Percentiles rank a stretch among this genome's conserved stretches.
These are phyloP conservation scores for Sebastes taczanowskii DNA, from an alignment of 2,797 vertebrate genomes.

Conservation along the genomic window DNA sequence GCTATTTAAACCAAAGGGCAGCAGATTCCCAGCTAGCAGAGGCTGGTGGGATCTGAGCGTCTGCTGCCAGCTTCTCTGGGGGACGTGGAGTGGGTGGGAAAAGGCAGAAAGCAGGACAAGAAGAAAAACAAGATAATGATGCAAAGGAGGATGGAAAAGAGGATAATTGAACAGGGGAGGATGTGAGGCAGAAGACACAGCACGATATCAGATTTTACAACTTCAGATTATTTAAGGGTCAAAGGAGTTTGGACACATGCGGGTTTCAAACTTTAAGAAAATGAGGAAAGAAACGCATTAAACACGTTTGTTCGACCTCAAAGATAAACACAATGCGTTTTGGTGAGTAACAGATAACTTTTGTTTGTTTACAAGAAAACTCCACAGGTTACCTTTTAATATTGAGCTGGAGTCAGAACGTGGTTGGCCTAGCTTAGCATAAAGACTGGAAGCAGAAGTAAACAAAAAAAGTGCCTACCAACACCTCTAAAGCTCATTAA, in stretches of 20 bases:
- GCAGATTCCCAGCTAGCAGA: constrained; percentile 78
- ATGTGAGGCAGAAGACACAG: neutral
- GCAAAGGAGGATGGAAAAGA: constrained; percentile 20
- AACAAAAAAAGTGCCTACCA: neutral
- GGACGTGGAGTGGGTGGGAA: constrained; percentile 62
- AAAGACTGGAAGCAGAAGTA: neutral
- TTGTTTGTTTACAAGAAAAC: neutral
- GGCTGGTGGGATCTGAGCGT: constrained; percentile 59
- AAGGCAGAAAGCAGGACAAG: constrained; percentile 47
- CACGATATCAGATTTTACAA: neutral
- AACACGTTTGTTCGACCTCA: neutral
- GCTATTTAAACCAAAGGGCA: constrained; percentile 83
- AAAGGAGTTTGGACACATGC: neutral
- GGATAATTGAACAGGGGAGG: constrained; percentile 7
- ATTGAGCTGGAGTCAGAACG: neutral
- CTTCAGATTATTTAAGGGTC: neutral
- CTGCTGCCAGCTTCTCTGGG: constrained; percentile 68
- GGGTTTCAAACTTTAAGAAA: neutral
- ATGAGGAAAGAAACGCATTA: neutral
- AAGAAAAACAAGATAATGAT: constrained; percentile 54
- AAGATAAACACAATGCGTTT: neutral
- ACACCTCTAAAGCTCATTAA: neutral
- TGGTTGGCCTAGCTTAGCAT: neutral
- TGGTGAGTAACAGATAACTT: neutral
- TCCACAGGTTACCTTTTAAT: neutral